phyloP scores from a whole-genome alignment of 2,797 vertebrate genomes.

The Poecilia velifera region DNA sequence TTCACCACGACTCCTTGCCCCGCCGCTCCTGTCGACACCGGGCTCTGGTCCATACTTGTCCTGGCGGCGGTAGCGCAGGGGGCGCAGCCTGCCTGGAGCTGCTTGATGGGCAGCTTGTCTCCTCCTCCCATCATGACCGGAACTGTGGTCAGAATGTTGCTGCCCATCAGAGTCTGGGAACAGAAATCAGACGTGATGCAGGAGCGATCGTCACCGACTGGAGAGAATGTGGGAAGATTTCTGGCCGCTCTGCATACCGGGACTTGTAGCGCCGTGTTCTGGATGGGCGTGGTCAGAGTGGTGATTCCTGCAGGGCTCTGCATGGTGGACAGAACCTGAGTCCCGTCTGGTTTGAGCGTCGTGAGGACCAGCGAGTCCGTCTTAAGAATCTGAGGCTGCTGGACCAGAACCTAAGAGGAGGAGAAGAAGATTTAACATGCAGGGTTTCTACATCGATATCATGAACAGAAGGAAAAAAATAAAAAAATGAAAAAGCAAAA shows the following conservation, averaged over 20 bases:
- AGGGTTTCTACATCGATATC: neutral
- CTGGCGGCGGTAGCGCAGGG: conserved; percentile 41
- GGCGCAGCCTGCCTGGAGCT: conserved; percentile 81
- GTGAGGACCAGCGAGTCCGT: conserved; percentile 95
- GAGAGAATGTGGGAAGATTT: neutral
- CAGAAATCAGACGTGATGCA: neutral
- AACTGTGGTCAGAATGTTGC: conserved; percentile 94
- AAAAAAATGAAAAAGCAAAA: neutral
- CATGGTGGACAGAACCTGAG: conserved; percentile 91
- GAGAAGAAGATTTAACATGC: neutral
- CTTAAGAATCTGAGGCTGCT: conserved; percentile 97
- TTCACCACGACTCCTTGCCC: conserved; percentile 83
- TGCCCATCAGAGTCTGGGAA: conserved; percentile 90
- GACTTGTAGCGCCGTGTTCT: conserved; percentile 93
- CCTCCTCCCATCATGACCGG: conserved; percentile 92
- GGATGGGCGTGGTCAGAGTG: conserved; percentile 89
- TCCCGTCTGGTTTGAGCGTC: conserved; percentile 92
- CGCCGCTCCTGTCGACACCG: conserved; percentile 36
- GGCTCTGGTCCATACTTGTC: conserved; percentile 56
- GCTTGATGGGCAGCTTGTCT: conserved; percentile 96
- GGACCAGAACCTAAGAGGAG: conserved; percentile 88
- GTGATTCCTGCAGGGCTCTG: conserved; percentile 92
- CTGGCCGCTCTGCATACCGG: conserved; percentile 56
- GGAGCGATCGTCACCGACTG: neutral
- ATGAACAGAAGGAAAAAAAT: neutral